Evolutionary conservation across 2,888 invertebrate species (phyloP).

Genomic region (Cynaeus angustus): DNA sequence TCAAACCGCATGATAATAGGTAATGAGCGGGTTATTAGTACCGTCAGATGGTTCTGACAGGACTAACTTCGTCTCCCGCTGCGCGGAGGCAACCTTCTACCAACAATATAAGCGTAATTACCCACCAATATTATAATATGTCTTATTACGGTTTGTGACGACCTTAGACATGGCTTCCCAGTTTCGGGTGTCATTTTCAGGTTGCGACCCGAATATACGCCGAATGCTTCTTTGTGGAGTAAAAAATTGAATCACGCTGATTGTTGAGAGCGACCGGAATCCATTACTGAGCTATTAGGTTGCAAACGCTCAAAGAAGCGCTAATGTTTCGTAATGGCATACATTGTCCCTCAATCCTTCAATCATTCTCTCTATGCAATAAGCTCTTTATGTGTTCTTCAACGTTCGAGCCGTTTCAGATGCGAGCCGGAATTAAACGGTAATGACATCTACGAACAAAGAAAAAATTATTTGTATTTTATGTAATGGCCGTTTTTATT

Average conservation of each 20-base stretch:
- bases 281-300: constrained; percentile 69
- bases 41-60: constrained; percentile 66
- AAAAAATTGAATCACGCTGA: constrained; percentile 69
- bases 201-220: not conserved
- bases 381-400: constrained; percentile 65
- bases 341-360: constrained; percentile 69
- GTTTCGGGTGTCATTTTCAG: constrained; percentile 31
- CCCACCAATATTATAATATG: constrained; percentile 50
- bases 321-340: constrained; percentile 69
- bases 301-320: constrained; percentile 70
- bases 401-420: constrained; percentile 47
- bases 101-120: constrained; percentile 59
- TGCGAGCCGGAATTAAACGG: constrained; percentile 7
- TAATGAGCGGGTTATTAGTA: constrained; percentile 69
- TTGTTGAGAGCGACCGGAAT: constrained; percentile 69
- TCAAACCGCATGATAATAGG: constrained; percentile 67
- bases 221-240: constrained; percentile 51
- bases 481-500: too few relatives aligned
- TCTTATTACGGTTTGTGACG: constrained; percentile 27
- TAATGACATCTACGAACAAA: not conserved
- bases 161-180: constrained; percentile 16
- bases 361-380: constrained; percentile 67
- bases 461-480: too few relatives aligned
- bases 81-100: constrained; percentile 56
- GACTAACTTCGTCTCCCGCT: constrained; percentile 60